Base-by-base conservation (phyloP, 2,113 vertebrate genomes). In the Galeopterus variegatus region DNA sequence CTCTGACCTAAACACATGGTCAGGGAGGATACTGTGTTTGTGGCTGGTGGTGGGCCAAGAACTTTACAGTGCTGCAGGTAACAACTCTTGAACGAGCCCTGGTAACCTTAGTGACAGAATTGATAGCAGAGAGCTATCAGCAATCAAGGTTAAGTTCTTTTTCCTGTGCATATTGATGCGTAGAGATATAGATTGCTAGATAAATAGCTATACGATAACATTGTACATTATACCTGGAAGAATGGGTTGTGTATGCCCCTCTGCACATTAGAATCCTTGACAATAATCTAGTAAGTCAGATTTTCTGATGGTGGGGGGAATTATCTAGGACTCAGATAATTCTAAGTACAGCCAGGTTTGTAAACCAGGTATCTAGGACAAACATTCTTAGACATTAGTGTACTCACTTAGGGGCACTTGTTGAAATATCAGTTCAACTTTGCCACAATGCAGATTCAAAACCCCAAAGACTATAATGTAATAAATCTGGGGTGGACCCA, bases 351-450 rank as follows among this genome's bases (percentile, higher is more conserved):
- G 73, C 87, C 31, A 10, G 14, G 13, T 65, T 58, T 60, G 36
- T 5, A 58, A 41, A 54, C 33, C 13, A 48, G 23, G 10, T n/a
- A 6, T 50, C 56, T 28, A 19, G 8, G 36, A 72, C 1, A 33
- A 50, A 19, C 23, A 18, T 5, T 31, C 15, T 73, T 60, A 64
- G 10, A 4, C 11, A 0, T 15, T 0, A 0, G 17, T 6, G 11
- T 9, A 14, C 54, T 21, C 10, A 0, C 33, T n/a, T 1, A 0
- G 31, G 17, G 1, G 6, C 1, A 0, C 17, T 0, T 41, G 52
- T 41, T 75, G 13, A 33, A 9, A 0, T 48, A 8, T 50, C 33
- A 11, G 2, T 13, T 2, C 5, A 14, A 28, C 33, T 80, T 84
- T 26, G 33, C 73, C 58, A 19, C 64, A 19, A 33, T 48, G 56